Conservation (phyloP, 2,113 vertebrate species). For the Vanacampus margaritifer region DNA sequence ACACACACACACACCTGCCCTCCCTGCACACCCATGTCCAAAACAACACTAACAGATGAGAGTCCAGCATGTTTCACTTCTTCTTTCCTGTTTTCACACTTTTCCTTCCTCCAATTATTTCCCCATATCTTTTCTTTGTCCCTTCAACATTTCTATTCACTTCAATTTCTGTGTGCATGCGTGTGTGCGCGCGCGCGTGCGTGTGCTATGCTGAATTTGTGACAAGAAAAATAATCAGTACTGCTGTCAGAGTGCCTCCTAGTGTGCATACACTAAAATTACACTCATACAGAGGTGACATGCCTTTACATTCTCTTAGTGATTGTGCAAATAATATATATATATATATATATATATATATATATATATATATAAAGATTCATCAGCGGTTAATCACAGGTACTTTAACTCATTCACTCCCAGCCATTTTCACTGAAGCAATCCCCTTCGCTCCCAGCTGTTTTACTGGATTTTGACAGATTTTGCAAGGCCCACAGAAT, state of each 20-base stretch:
- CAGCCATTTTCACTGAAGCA: no score
- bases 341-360: no score
- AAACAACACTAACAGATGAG: conserved; percentile 25
- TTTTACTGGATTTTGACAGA: no score
- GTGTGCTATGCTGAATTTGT: neutral
- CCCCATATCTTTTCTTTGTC: neutral
- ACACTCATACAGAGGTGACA: conserved; percentile 17
- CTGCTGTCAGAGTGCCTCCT: conserved; percentile 66
- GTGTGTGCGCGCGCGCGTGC: no score
- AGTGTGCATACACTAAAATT: conserved; percentile 46
- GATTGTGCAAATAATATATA: conserved; percentile 5
- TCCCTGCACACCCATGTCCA: neutral
- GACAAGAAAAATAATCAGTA: conserved; percentile 11
- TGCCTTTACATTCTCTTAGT: neutral
- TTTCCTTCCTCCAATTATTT: conserved; percentile 20
- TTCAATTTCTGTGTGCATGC: neutral
- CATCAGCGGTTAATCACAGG: no score
- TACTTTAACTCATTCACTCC: no score
- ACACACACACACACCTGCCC: conserved; percentile 15
- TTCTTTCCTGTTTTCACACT: conserved; percentile 22
- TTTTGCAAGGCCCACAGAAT: no score
- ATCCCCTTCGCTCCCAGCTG: no score
- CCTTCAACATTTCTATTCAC: conserved; percentile 2
- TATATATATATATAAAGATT: no score
- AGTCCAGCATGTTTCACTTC: conserved; percentile 28